phyloP scores from a whole-genome alignment of 2,888 invertebrate species.

The Heteromyza rotundicornis region DNA sequence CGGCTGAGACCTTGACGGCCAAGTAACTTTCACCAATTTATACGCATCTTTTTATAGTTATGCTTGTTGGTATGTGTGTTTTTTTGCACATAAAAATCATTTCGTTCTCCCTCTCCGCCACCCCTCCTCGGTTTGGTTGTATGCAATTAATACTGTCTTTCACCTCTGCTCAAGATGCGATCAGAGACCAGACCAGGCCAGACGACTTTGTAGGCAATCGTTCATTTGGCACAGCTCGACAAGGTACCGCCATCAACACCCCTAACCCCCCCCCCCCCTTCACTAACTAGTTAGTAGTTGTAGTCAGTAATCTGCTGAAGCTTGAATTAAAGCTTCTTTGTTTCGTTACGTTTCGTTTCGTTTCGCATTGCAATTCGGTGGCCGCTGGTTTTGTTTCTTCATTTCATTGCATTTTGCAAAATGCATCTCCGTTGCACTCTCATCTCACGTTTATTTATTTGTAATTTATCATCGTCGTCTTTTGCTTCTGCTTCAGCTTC shows the following conservation, averaged over 20 bases:
- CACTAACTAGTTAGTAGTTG: too few species aligned
- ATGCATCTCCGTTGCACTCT: slow-evolving; percentile 1
- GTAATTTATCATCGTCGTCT: not conserved
- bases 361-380: not conserved
- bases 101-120: too few species aligned
- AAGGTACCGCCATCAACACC: not conserved
- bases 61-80: too few species aligned
- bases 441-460: not conserved
- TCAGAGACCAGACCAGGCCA: not conserved
- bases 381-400: not conserved
- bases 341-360: not conserved
- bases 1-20: slow-evolving; percentile 52
- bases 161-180: slow-evolving; percentile 28
- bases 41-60: slow-evolving; percentile 4
- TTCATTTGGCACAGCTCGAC: not conserved
- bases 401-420: not conserved
- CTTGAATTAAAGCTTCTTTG: not conserved
- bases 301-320: too few species aligned
- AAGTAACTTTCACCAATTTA: slow-evolving; percentile 46
- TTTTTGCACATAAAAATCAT: too few species aligned
- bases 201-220: slow-evolving; percentile 5
- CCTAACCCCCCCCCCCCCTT: not conserved
- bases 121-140: slow-evolving; percentile 30
- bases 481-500: not conserved
- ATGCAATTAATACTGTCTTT: slow-evolving; percentile 50